Conservation (phyloP, 2,797 vertebrate genomes). For the Pangasius macronema region DNA sequence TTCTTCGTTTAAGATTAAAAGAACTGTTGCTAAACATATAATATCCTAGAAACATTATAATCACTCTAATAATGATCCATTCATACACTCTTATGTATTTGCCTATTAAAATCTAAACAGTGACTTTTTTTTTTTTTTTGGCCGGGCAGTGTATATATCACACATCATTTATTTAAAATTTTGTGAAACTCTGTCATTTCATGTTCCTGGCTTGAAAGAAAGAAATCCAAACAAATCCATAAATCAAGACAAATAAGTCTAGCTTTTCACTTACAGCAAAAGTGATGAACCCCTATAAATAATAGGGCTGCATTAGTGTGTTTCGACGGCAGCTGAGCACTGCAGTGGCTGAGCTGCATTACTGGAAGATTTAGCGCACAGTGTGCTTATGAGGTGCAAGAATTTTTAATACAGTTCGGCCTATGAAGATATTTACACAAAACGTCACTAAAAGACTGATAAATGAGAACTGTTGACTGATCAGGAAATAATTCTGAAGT, state of each 20-base stretch:
- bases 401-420: not conserved
- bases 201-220: not conserved
- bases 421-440: not conserved
- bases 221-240: not conserved
- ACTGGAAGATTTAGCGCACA: not conserved
- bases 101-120: no score
- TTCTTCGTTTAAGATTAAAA: no score
- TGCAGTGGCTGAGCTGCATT: not conserved
- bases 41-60: no score
- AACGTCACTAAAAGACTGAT: not conserved
- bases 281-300: not conserved
- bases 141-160: no score
- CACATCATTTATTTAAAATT: not conserved
- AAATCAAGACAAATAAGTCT: not conserved
- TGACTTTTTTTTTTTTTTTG: no score
- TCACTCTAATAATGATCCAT: no score
- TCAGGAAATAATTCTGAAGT: not conserved
- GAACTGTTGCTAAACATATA: no score
- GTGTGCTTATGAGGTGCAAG: not conserved
- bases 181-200: not conserved
- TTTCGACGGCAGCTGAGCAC: not conserved
- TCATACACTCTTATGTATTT: no score
- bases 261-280: not conserved
- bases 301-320: not conserved
- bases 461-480: not conserved